Evolutionary conservation across 1,140 invertebrate genomes (phyloP), one percentile per base, ranked within the genome.

Genomic region (honey bee (Apis mellifera)): DNA sequence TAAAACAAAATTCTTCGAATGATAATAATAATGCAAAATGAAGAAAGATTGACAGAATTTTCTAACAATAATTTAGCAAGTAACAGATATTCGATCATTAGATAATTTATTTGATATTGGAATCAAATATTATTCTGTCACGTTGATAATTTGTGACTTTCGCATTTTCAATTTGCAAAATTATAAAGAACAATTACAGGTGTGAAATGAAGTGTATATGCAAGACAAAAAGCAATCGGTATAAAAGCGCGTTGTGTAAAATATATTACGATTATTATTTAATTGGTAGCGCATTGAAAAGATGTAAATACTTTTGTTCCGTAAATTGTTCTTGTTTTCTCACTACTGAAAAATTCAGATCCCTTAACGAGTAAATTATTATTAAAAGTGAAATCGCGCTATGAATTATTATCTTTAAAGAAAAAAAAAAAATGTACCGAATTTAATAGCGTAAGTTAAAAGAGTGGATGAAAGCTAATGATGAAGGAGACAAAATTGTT

Each of bases 401-500:
- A 42, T 42, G 7, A 69, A n/a, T n/a, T 9, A 26, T 19, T 55
- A 54, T 74, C 12, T 66, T 32, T 59, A 66, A 80, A 42, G 3
- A 42, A 42, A 42, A 32, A 32, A 32, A 42, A 42, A 42, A 80
- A 75, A 32, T 59, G 4, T 52, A 76, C 42, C 79, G 72, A 81
- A 76, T 81, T 81, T 81, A 76, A 76, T 76, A 75, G 72, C 17
- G 54, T 76, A 81, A 81, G 79, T 52, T 23, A 57, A 57, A n/a
- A 2, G 2, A 21, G 48, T 48, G 70, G 69, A 50, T 48, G 78
- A 65, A 70, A 42, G 9, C 50, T 23, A 19, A 15, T 13, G 12
- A 32, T 2, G 2, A 26, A 48, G 42, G 57, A 23, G 0, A 50
- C n/a, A 12, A 23, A 59, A 42, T 23, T n/a, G 32, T 42, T 42